phyloP scores from a whole-genome alignment of 2,797 vertebrate species.

The Amazona ochrocephala region DNA sequence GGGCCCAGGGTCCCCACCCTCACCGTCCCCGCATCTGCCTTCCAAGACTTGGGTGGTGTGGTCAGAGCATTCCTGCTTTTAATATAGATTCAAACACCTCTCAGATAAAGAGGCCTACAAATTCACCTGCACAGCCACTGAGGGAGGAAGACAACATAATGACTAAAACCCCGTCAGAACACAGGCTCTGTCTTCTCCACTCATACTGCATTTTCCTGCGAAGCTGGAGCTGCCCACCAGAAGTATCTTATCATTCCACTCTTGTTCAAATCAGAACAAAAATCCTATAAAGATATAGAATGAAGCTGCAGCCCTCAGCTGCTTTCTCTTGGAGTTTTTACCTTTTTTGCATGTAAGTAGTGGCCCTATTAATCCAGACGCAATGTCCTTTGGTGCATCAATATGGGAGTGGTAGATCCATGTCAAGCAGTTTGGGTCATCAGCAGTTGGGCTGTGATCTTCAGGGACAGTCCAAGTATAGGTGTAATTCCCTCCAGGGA shows the following conservation, averaged over 20 bases:
- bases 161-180: background rate
- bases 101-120: background rate
- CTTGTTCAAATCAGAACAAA: background rate
- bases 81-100: background rate
- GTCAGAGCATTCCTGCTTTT: background rate
- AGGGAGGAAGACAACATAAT: background rate
- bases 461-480: conserved; percentile 82
- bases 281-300: background rate
- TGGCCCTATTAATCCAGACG: conserved; percentile 82
- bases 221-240: background rate
- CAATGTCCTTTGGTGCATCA: conserved; percentile 83
- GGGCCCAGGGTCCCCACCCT: too few relatives aligned
- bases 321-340: conserved; percentile 1
- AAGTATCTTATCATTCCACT: background rate
- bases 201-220: background rate
- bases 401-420: conserved; percentile 87
- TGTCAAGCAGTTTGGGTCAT: conserved; percentile 81
- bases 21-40: too few relatives aligned
- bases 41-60: too few relatives aligned
- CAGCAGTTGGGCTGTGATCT: conserved; percentile 77
- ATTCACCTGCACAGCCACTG: background rate
- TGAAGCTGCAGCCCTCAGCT: background rate
- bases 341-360: conserved; percentile 83
- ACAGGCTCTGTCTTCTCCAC: background rate
- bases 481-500: conserved; percentile 75